Conservation (phyloP, 2,797 vertebrate species). For the Bufotes viridis region DNA sequence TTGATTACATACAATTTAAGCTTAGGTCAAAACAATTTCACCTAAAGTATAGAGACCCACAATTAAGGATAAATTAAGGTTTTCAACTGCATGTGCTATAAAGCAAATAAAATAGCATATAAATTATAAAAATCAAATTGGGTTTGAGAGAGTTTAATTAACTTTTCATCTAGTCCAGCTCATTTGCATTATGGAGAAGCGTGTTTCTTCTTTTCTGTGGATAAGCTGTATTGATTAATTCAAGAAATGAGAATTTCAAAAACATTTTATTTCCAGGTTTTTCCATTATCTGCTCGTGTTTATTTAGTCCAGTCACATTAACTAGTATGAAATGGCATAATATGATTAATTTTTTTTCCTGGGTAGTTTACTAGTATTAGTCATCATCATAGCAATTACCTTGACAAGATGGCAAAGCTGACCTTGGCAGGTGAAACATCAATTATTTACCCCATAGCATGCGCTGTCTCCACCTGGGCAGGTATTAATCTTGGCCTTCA, state of each 20-base stretch:
- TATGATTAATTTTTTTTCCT: constrained; percentile 46
- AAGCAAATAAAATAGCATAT: constrained; percentile 52
- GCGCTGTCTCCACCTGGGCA: constrained; percentile 46
- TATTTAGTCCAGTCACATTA: constrained; percentile 54
- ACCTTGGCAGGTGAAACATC: constrained; percentile 60
- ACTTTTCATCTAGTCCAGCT: constrained; percentile 54
- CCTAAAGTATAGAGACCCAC: constrained; percentile 40
- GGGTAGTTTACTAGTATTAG: constrained; percentile 48
- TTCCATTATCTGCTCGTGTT: constrained; percentile 54
- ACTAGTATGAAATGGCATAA: constrained; percentile 39
- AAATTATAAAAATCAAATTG: constrained; percentile 56
- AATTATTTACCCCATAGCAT: constrained; percentile 54
- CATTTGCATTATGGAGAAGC: constrained; percentile 46
- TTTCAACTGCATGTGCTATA: constrained; percentile 47
- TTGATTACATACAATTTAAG: constrained; percentile 54
- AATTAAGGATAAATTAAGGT: constrained; percentile 53
- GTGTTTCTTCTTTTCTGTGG: constrained; percentile 37
- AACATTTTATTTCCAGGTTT: constrained; percentile 41
- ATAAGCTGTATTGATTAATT: constrained; percentile 56
- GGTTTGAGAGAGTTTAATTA: constrained; percentile 61
- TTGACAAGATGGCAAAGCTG: constrained; percentile 52
- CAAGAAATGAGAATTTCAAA: constrained; percentile 48
- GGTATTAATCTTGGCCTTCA: constrained; percentile 55
- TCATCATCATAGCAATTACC: constrained; percentile 59
- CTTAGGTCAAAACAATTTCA: constrained; percentile 49